Evolutionary conservation across 2,113 vertebrate genomes (phyloP), one percentile per base, ranked within the genome.

Genomic region (Pica pica): DNA sequence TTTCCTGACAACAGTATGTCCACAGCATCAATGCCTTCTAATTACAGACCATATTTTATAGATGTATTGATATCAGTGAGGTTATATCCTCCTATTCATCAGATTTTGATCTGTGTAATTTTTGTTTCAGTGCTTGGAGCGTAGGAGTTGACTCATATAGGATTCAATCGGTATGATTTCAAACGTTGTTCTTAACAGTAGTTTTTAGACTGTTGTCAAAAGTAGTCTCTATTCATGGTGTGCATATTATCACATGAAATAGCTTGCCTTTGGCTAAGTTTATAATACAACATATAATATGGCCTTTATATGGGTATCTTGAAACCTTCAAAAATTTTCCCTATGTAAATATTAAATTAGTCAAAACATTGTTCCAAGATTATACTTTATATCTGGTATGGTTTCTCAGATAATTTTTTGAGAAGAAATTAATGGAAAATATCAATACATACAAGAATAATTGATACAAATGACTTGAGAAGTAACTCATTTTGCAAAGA

Each of bases 301-400:
- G 33, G 31, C 3, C 31, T 88, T 88, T 52, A 71, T 28, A 52
- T 6, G 16, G 28, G 53, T 35, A 60, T 17, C 21, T 50, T 46
- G 23, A 90, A 74, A 75, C 30, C 6, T 55, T 77, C 4, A 67
- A 44, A 87, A 75, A 21, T 5, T 16, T 61, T 42, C 37, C 30
- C 24, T 18, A 16, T 33, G 15, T 52, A 68, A 64, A 76, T 44
- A 68, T 35, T 47, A 33, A 67, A 92, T 42, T 35, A 57, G 16
- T 41, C 30, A 79, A 75, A 79, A 60, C 7, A 52, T 73, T 83
- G 35, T n/a, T 46, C 31, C 31, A 57, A 35, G 24, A 84, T 52
- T 64, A 73, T 23, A 52, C 18, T 30, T 0, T 0, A 46, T 55
- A 50, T 2, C 3, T 31, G 17, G 7, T 42, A 74, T 23, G 21